Evolutionary conservation across 2,797 vertebrate genomes (phyloP).

Genomic region (Percopsis omiscomaycus): DNA sequence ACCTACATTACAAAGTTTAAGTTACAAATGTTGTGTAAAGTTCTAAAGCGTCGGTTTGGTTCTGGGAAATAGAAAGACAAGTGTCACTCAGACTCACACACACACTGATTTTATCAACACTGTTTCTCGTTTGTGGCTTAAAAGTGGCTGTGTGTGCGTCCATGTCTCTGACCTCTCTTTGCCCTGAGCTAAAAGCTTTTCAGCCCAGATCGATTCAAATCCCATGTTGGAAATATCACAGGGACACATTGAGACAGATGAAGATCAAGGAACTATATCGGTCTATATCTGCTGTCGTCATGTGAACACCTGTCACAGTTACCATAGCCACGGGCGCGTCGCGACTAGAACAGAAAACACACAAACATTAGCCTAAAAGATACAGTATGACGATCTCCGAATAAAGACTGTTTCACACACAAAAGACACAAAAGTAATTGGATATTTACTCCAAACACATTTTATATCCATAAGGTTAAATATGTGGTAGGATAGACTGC

Average conservation of each 20-base stretch:
- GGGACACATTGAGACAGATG: conserved; percentile 32
- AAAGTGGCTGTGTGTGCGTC: not conserved
- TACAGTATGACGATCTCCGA: conserved; percentile 10
- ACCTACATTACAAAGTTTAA: too few species aligned
- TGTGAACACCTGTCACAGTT: conserved; percentile 43
- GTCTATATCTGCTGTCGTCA: conserved; percentile 24
- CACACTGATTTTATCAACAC: conserved; percentile 11
- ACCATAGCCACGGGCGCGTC: conserved; percentile 53
- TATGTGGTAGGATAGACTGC: too few species aligned
- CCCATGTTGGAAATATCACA: conserved; percentile 52
- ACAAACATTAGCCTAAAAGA: conserved; percentile 9
- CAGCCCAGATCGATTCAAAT: conserved; percentile 51
- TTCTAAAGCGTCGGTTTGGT: conserved; percentile 32
- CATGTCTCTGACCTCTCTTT: conserved; percentile 37
- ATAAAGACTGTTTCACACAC: conserved; percentile 3
- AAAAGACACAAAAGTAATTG: too few species aligned
- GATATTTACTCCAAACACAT: too few species aligned
- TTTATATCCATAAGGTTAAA: too few species aligned
- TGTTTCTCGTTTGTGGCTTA: conserved; percentile 11
- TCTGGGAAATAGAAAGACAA: conserved; percentile 27
- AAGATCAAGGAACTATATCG: not conserved
- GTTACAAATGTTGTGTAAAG: conserved; percentile 15
- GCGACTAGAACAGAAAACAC: conserved; percentile 12
- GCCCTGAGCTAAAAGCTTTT: conserved; percentile 40
- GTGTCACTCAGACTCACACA: conserved; percentile 1